A percentile compares a stretch with the other conserved stretches of the same genome.
Evolutionary conservation across 1,140 invertebrate genomes (phyloP).

Genomic region (Pseudobourletiella spinata): DNA sequence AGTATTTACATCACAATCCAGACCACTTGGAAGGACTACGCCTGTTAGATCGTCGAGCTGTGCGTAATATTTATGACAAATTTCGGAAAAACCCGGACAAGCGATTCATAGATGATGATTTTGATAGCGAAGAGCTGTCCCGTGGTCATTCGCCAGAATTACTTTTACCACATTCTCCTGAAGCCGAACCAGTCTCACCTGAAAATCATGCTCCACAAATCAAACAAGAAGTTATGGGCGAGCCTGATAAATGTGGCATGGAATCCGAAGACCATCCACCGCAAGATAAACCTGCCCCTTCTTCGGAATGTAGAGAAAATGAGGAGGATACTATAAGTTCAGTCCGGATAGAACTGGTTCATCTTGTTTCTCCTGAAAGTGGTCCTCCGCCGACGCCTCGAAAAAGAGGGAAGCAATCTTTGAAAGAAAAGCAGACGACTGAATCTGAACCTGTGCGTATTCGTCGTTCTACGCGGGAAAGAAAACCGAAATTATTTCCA

Average conservation of each 20-base stretch:
- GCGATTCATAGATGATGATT: background rate
- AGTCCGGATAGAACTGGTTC: no score
- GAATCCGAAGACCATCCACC: no score
- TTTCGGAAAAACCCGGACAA: constrained; percentile 15
- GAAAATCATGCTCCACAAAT: background rate
- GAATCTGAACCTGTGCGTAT: background rate
- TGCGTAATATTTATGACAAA: constrained; percentile 34
- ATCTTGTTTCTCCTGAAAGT: no score
- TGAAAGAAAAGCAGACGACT: background rate
- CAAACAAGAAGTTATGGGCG: background rate
- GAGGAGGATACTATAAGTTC: no score
- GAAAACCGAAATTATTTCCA: background rate
- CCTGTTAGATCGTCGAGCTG: constrained; percentile 27
- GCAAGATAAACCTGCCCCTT: no score
- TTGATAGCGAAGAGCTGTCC: background rate
- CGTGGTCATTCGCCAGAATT: background rate
- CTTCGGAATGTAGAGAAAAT: no score
- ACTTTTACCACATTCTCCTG: no score
- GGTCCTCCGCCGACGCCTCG: background rate
- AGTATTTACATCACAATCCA: constrained; percentile 32
- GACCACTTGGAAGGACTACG: constrained; percentile 26
- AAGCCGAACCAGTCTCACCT: no score
- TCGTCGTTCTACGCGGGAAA: background rate
- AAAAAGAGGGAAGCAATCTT: background rate
- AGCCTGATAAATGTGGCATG: background rate